Percentiles rank a stretch among this genome's conserved stretches.
phyloP scores from a whole-genome alignment of 2,113 vertebrate genomes.

The Cephalopterus ornatus region DNA sequence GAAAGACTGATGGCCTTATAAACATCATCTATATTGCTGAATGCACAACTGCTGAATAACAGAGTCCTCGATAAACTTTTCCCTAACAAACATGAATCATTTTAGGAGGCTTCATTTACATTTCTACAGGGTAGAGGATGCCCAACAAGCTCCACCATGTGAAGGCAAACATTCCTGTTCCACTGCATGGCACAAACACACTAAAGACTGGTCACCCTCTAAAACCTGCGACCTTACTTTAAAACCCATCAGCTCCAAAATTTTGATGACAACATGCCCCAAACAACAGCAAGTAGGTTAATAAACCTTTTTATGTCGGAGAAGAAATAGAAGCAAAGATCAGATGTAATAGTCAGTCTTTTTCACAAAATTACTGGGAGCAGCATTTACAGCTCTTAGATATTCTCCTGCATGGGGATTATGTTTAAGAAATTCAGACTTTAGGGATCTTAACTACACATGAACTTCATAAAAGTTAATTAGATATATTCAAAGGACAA shows the following conservation, averaged over 20 bases:
- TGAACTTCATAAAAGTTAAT: neutral
- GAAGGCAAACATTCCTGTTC: neutral
- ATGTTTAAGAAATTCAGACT: neutral
- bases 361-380: neutral
- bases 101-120: neutral
- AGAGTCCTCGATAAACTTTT: neutral
- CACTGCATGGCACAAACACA: neutral
- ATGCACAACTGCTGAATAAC: neutral
- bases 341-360: neutral
- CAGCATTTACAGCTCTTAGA: neutral
- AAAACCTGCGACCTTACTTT: neutral
- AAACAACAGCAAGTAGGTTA: neutral
- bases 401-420: neutral
- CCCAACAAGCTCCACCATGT: neutral
- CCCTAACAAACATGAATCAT: neutral
- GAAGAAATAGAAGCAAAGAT: neutral
- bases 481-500: neutral
- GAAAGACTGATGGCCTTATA: neutral
- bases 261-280: neutral
- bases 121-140: neutral
- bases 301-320: neutral
- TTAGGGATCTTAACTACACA: neutral
- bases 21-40: neutral
- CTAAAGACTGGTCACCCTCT: neutral
- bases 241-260: neutral